Base-by-base conservation (phyloP, 1,140 invertebrate species). In the Euwallacea similis region DNA sequence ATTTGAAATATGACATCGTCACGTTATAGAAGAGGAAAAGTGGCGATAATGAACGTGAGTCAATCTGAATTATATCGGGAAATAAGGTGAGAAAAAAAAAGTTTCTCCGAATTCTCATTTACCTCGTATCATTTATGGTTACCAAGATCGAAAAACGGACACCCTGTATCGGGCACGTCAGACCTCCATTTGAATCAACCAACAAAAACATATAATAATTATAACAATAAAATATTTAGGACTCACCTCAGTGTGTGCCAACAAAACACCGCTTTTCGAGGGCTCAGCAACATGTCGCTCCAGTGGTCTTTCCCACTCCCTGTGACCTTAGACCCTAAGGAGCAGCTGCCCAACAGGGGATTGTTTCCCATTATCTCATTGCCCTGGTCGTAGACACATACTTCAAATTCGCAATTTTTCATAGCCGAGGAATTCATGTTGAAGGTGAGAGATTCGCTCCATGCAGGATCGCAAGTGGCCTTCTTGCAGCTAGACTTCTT, bases 361-460 rank as follows among this genome's bases (percentile, higher is more conserved):
- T 87, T 88, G 75, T 85, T 89, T 10, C 89, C 87, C 73, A 91
- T 90, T 74, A 86, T 82, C 77, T 90, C 89, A 73, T 81, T 86
- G 47, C 82, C 85, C 73, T 87, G 86, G 72, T 88, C 86, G 76
- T 87, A 76, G n/a, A 88, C 83, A 63, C 84, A 85, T 53, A 93
- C 91, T 87, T 94, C 92, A 76, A 94, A 87, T 53, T 90, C 89
- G 72, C 90, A 88, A 74, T 87, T 86, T 47, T 88, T 84, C 2
- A 93, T 82, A 76, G 87, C 87, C 46, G 85, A 83, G 6, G 91
- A 87, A 58, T 91, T 84, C 75, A 96, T 86, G 81, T 95, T 96
- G 81, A 97, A 98, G 10, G 92, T 90, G 74, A 97, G 88, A 6
- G 94, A 93, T 82, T 98, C 95, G 81, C 97, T 97, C 92, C 96